A percentile compares a stretch with the other conserved stretches of the same genome.
phyloP scores from a whole-genome alignment of 2,113 vertebrate genomes.

The Manacus vitellinus region DNA sequence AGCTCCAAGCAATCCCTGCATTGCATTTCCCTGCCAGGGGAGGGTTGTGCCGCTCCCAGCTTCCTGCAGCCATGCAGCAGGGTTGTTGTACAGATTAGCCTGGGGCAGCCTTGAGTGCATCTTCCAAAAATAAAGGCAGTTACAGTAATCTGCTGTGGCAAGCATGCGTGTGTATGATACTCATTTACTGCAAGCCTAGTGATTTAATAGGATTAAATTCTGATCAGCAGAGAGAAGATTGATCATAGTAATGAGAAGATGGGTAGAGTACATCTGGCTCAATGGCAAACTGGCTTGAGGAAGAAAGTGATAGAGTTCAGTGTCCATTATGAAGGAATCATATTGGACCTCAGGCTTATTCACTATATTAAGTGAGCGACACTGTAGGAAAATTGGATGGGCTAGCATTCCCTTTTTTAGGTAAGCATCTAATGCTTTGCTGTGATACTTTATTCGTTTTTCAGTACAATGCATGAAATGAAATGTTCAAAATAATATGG shows the following conservation, averaged over 20 bases:
- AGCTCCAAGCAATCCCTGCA: not conserved
- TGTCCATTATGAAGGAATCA: not conserved
- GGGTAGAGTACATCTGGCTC: not conserved
- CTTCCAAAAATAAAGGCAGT: conserved; percentile 53
- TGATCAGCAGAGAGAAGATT: conserved; percentile 37
- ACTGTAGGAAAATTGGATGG: conserved; percentile 28
- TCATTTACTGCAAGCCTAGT: not conserved
- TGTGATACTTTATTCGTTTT: conserved; percentile 6
- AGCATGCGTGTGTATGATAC: not conserved
- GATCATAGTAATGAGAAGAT: conserved; percentile 34
- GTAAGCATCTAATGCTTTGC: conserved; percentile 14
- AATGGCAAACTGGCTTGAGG: not conserved
- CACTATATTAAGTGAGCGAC: not conserved
- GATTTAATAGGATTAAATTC: conserved; percentile 56
- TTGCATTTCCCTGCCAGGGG: accelerated
- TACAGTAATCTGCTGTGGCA: conserved; percentile 25
- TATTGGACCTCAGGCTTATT: not conserved
- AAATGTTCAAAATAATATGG: conserved; percentile 27
- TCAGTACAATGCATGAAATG: conserved; percentile 33
- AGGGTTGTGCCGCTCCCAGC: accelerated
- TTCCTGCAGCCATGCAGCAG: not conserved
- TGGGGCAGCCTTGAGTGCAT: not conserved
- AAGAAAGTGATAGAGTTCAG: not conserved
- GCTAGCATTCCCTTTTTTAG: not conserved
- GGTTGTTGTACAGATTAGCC: not conserved